Base-by-base conservation (phyloP, 2,888 invertebrate species). In the Seira musarum region DNA sequence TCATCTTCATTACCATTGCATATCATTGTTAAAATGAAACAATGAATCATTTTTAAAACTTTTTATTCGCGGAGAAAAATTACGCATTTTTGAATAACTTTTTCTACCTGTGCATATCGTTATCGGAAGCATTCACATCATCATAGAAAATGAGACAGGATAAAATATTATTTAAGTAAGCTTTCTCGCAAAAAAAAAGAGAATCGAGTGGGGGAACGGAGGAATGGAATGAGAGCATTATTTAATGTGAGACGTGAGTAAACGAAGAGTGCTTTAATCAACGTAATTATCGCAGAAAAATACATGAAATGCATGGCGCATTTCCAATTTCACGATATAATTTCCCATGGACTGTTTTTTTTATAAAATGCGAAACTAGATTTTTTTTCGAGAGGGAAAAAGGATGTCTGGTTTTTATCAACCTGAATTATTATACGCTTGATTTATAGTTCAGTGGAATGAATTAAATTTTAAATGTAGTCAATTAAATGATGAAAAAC, bases 381-480 rank as follows among this genome's bases (percentile, higher is more conserved):
- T 30, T 30, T 30, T 30, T 30, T 30, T 8, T 2, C 2, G 30
- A 30, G 30, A n/a, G 30, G 30, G 8, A 30, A 5, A 30, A 8
- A 30, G 30, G 30, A 30, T 30, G 30, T 30, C 30, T 30, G 30
- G 30, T 2, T 30, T 30, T 30, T 30, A 5, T 30, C 30, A 30
- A 30, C 30, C 30, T 30, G 30, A 30, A 30, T 30, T 30, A 30
- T 13, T 68, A 25, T 30, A 65, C 61, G 24, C 25, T 68, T 76
- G 76, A 76, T 76, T 76, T 76, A 76, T 76, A 64, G 76, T 64
- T 69, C 69, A 63, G 76, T 19, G 49, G 69, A 76, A 69, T 46
- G 64, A 68, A 69, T 76, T 75, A 67, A 76, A 60, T 21, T 46
- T 25, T 49, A 76, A 76, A 49, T 53, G 53, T 21, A 57, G 74